Base-by-base conservation (phyloP, 1,140 invertebrate genomes). In the Varroa destructor region DNA sequence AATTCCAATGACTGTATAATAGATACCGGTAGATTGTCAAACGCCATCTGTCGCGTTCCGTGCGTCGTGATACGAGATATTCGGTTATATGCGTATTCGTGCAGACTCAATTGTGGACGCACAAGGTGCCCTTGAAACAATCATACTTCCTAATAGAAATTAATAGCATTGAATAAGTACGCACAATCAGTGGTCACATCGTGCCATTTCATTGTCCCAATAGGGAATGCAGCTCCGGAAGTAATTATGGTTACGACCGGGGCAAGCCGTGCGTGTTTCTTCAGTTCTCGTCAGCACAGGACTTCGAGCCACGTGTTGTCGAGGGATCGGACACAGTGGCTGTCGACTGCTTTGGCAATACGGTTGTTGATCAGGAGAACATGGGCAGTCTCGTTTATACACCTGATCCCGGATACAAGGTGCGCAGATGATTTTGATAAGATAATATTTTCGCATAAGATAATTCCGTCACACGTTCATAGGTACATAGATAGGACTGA, bases 211-310 rank as follows among this genome's bases (percentile, higher is more conserved):
- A 36, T 40, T 25, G 40, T 37, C 36, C 8, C 14, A 40, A 67
- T 37, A 67, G 61, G 46, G 75, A 75, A 43, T 76, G 75, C 72
- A 74, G 55, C 61, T 61, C 72, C 55, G 42, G 43, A 5, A 74
- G 58, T 61, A 73, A 76, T 56, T 76, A 74, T 56, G 75, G 75
- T 6, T 76, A 76, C 55, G 71, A 76, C 55, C 42, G 71, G 25
- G 75, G 75, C 8, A 75, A 61, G 10, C 75, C 75, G 1, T 76
- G 75, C 70, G 46, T 76, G 8, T 75, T 76, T 56, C 55, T 76
- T n/a, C 71, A 76, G 55, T 75, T 76, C 71, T 72, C 73, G 25
- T 72, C 71, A 43, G 73, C 72, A 46, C 74, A 72, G 72, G 61
- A 72, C 43, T 74, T 74, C 43, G 72, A 75, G 71, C 56, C 75